Evolutionary conservation across 2,888 invertebrate genomes (phyloP), one percentile per base, ranked within the genome.

Genomic region (Frankliniella intonsa): DNA sequence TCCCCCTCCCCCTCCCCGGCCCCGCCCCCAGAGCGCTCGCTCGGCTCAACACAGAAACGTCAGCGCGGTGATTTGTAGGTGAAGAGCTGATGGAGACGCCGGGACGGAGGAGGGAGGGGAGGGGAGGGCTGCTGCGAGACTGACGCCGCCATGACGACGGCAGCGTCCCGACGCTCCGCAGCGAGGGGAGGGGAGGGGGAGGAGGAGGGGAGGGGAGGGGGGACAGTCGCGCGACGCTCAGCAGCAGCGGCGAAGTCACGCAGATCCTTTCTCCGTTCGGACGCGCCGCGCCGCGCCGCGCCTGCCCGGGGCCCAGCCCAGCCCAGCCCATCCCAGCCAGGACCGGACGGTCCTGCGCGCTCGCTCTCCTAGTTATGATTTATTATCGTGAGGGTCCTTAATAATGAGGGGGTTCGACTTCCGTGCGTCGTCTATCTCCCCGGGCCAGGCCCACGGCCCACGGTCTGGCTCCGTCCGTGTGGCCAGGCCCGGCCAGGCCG

Each of bases 391-490:
- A 76, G 69, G 69, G 22, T 76, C 69, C 69, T 76, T 76, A 22
- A 76, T 76, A 76, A 76, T 76, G 69, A 76, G 69, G 25, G 69
- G 69, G 69, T 76, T 76, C 69, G 69, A 76, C 69, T 76, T 76
- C 69, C 69, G n/a, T 22, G 69, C 69, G 12, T 76, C 22, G 22
- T 22, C 69, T 22, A n/a, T 69, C 69, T 69, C 69, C 22, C 69
- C 11, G 62, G 19, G 55, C 55, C 55, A 14, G 55, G 12, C 55
- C 55, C 55, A 51, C 51, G 14, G 5, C 62, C 19, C 62, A 38
- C 38, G 38, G 38, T 38, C 38, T 3, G 38, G 38, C 55, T 55
- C 55, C 55, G 14, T 55, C 14, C 55, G 14, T 17, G 55, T 55
- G 55, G 11, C 55, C 8, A 5, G 5, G 12, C 14, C 55, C 55